Percentiles rank a stretch among this genome's conserved stretches.
These are phyloP conservation scores for Paradoxurus hermaphroditus DNA, from an alignment of 2,113 vertebrate species.

Conservation along the genomic window DNA sequence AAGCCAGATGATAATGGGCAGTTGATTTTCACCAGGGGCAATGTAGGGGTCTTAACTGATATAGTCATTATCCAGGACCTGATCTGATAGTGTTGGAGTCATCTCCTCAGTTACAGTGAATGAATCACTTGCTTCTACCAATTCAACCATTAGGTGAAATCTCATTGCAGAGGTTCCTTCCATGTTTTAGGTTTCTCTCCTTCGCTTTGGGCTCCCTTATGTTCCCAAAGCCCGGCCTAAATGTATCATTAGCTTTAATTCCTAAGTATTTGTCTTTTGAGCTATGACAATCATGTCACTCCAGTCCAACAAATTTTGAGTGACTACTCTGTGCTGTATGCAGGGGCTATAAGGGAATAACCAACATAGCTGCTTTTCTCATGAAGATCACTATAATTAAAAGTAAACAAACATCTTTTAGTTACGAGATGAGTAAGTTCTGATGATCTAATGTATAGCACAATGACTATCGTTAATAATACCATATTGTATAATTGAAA, in stretches of 20 bases:
- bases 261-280: not conserved
- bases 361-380: not conserved
- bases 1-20: not conserved
- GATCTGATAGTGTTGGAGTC: not conserved
- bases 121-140: not conserved
- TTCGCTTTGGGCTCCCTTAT: not conserved
- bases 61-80: not conserved
- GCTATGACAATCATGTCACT: not conserved
- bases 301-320: not conserved
- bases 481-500: not conserved
- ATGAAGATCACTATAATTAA: not conserved
- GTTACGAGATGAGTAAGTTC: not conserved
- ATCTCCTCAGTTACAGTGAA: not conserved
- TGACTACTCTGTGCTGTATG: not conserved
- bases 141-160: not conserved
- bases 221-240: not conserved
- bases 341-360: not conserved
- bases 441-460: not conserved
- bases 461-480: not conserved
- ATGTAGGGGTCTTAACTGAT: not conserved
- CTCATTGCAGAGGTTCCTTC: not conserved
- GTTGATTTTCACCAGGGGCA: not conserved
- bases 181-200: not conserved
- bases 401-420: not conserved
- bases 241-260: not conserved